phyloP scores from a whole-genome alignment of 2,888 invertebrate genomes.

The Arge pagana region DNA sequence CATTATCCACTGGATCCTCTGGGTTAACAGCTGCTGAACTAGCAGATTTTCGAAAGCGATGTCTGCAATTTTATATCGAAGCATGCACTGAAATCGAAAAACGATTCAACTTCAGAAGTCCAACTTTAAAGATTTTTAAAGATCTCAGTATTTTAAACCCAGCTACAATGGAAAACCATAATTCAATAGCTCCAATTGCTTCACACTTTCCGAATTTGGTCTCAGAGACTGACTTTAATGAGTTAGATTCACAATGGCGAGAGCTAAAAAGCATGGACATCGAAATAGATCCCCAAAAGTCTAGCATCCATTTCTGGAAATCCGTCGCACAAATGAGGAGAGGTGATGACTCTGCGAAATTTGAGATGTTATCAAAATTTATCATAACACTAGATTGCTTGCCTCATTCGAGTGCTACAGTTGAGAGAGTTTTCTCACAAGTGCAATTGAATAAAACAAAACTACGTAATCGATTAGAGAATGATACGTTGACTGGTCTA shows the following conservation, averaged over 20 bases:
- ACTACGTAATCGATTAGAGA: constrained; percentile 19
- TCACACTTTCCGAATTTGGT: constrained; percentile 17
- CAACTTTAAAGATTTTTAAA: not conserved
- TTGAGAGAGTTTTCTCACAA: constrained; percentile 21
- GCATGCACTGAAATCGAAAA: constrained; percentile 19
- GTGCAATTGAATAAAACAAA: constrained; percentile 22
- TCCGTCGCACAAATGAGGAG: not conserved
- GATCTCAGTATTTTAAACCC: not conserved
- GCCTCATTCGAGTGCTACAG: constrained; percentile 23
- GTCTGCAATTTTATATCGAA: constrained; percentile 22
- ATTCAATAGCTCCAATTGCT: constrained; percentile 19
- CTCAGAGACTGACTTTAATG: constrained; percentile 14
- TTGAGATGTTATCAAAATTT: constrained; percentile 12
- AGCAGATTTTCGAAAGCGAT: constrained; percentile 19
- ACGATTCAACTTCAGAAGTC: constrained; percentile 22
- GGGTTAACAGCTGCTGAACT: constrained; percentile 5
- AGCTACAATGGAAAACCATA: not conserved
- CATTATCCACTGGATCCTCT: constrained; percentile 6
- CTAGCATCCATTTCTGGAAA: constrained; percentile 15
- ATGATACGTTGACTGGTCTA: constrained; percentile 7
- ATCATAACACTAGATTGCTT: constrained; percentile 14
- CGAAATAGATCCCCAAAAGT: not conserved
- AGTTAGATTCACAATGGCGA: constrained; percentile 23
- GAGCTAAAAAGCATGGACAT: constrained; percentile 12
- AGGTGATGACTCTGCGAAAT: constrained; percentile 19